Evolutionary conservation across 2,797 vertebrate genomes (phyloP), one percentile per base, ranked within the genome.

Genomic region (Astyanax mexicanus): DNA sequence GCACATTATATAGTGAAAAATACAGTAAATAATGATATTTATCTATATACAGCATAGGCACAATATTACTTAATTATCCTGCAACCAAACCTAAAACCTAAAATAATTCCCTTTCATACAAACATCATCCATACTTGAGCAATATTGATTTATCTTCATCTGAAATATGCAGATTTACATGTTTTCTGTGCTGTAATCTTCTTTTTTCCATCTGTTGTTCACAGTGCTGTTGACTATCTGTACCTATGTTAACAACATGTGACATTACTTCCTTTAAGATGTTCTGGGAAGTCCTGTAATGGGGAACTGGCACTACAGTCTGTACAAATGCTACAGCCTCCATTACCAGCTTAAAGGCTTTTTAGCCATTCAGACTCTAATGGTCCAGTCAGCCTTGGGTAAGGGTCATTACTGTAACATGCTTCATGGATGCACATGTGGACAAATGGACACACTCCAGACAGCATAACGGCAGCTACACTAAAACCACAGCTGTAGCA

Each of bases 331-430:
- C 44, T 54, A 38, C 72, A 60, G 25, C 23, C 60, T 54, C 10
- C 6, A 38, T 64, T 54, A 6, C 6, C 7, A 45, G 60, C 42
- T 27, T 23, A 21, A 71, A 58, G 23, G 54, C 11, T 32, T 25
- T 37, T 27, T 29, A 57, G 69, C 23, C 17, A 45, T 57, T 45
- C 45, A 72, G 32, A 21, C 42, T 57, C n/a, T 12, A 35, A 44
- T 61, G 23, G 45, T 55, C 25, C 49, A n/a, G 25, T 42, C 25
- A 55, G 23, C 51, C 23, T 72, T 51, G 73, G 8, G 38, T 58
- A 35, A 12, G n/a, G 61, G n/a, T 11, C 37, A 58, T n/a, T 68
- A n/a, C 37, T n/a, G 38, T 65, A 69, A 67, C 38, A 77, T 55
- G 55, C 70, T 69, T 19, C 37, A 58, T 51, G 35, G n/a, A 54